Evolutionary conservation across 2,888 invertebrate species (phyloP), one percentile per base, ranked within the genome.

Genomic region (Drosophila suboccidentalis): DNA sequence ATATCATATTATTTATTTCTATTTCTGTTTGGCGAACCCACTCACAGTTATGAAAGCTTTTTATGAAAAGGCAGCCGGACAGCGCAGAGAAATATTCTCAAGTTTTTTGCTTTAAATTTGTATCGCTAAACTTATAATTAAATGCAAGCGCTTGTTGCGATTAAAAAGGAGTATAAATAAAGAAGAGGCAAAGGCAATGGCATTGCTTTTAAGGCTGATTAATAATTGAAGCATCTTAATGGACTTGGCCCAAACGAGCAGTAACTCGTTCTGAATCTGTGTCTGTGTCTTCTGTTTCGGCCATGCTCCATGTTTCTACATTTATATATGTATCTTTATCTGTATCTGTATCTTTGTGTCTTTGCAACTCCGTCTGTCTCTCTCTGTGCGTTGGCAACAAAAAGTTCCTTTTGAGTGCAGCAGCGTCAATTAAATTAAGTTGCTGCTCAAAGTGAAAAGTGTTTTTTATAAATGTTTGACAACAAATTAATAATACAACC

Each of bases 141-240:
- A 85, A 85, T 89, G 89, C 84, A 84, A 76, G 71, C 71, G 80
- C 64, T 86, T 64, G 78, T 69, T 82, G 64, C 69, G 65, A 87
- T 84, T 89, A 78, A 83, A 55, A 69, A 60, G 17, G 57, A 38
- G 50, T 22, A 19, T 41, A 59, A 49, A 62, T 65, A 67, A 64
- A 63, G 61, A 53, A 53, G 51, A 50, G 50, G 64, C 50, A 61
- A 76, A 71, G 59, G 54, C 71, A 66, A 57, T 75, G 82, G 71
- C 78, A 63, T 75, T 82, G 85, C 85, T 85, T 85, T 85, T 87
- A 85, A 85, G 86, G 60, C 86, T 86, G 83, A 86, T 85, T 80
- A 85, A 85, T 85, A 89, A 89, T 85, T 85, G 71, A 85, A 71
- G 71, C 88, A 68, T 88, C 86, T 80, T 85, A 89, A 89, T 89